Evolutionary conservation across 2,888 invertebrate species (phyloP).

Genomic region (Diarsia rubi): DNA sequence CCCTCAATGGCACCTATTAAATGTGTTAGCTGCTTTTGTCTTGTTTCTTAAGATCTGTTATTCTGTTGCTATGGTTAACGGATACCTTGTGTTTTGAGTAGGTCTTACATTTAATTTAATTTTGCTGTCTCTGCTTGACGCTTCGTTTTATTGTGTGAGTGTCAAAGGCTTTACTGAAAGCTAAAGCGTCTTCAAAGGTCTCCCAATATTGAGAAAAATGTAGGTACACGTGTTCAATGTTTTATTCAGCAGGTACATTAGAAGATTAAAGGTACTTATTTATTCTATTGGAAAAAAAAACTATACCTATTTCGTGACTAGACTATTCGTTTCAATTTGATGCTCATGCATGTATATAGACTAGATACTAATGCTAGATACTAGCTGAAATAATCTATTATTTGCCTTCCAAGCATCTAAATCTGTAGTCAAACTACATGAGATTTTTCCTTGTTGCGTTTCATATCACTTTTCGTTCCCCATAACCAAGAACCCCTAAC

Average conservation of each 20-base stretch:
- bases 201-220: neutral
- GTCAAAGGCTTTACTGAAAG: neutral
- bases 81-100: conserved; percentile 55
- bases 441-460: neutral
- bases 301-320: neutral
- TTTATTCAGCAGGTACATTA: neutral
- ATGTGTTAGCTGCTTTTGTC: conserved; percentile 78
- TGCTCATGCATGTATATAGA: neutral
- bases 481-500: conserved; percentile 26
- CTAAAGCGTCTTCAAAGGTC: neutral
- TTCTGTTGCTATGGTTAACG: conserved; percentile 30
- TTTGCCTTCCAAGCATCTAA: neutral
- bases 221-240: neutral
- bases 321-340: neutral
- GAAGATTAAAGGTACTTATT: neutral
- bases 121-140: neutral
- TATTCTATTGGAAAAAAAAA: neutral
- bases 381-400: neutral
- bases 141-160: neutral
- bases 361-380: neutral
- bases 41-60: conserved; percentile 64
- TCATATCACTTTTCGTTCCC: neutral
- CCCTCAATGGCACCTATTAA: conserved; percentile 77
- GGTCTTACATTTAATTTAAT: conserved; percentile 25
- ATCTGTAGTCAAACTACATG: neutral